Evolutionary conservation across 2,888 invertebrate species (phyloP).

Genomic region (Eumacrocentrus americanus): DNA sequence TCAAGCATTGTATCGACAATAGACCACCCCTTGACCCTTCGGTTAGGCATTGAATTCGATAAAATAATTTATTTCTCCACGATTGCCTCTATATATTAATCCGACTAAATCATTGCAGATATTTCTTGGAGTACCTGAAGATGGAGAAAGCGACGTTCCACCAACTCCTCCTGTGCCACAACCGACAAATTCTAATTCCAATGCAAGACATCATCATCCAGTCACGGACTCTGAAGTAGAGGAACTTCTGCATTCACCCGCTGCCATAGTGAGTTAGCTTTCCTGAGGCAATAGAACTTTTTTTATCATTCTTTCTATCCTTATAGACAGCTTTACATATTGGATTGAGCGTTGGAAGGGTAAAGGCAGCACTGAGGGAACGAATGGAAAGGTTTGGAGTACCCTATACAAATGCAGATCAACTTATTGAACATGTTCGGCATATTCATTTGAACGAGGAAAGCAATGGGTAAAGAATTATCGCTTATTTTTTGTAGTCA

Average conservation of each 20-base stretch:
- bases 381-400: conserved; percentile 67
- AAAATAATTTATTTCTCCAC: conserved; percentile 2
- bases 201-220: conserved; percentile 25
- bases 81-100: conserved; percentile 1
- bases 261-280: conserved; percentile 50
- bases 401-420: conserved; percentile 72
- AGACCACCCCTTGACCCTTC: conserved; percentile 50
- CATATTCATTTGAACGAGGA: conserved; percentile 72
- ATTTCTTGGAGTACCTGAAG: conserved; percentile 41
- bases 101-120: conserved; percentile 39
- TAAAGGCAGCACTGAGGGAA: conserved; percentile 67
- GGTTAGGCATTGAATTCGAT: too few relatives aligned
- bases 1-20: conserved; percentile 63
- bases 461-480: conserved; percentile 45
- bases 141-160: conserved; percentile 34
- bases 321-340: conserved; percentile 67
- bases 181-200: conserved; percentile 33
- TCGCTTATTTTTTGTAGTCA: too few relatives aligned
- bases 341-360: conserved; percentile 67
- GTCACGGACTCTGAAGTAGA: conserved; percentile 55
- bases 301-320: conserved; percentile 7
- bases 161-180: conserved; percentile 38
- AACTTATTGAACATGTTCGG: conserved; percentile 75
- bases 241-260: conserved; percentile 49
- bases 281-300: neutral